Conservation (phyloP, 1,140 invertebrate species). For the Ostrea edulis region DNA sequence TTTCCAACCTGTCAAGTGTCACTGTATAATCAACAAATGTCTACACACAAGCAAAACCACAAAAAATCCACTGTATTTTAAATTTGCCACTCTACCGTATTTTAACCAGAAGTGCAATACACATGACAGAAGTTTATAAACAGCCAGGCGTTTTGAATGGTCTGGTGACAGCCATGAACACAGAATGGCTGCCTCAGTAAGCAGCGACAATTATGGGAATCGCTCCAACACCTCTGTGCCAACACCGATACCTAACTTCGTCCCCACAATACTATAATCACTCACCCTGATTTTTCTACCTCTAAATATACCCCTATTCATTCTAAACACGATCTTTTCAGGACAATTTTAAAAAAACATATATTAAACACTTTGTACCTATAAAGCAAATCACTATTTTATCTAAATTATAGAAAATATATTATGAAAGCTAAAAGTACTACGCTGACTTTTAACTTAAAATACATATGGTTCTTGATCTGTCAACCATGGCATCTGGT, state of each 20-base stretch:
- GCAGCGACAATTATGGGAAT: background rate
- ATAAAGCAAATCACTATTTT: too few relatives aligned
- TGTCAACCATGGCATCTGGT: too few relatives aligned
- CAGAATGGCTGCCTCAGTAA: background rate
- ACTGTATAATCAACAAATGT: background rate
- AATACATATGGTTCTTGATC: too few relatives aligned
- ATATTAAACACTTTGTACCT: too few relatives aligned
- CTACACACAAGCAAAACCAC: background rate
- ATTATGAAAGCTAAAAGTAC: too few relatives aligned
- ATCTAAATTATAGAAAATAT: too few relatives aligned
- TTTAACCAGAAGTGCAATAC: background rate
- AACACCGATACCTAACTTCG: background rate
- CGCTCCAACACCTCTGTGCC: background rate
- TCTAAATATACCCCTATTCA: background rate
- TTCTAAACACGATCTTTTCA: too few relatives aligned
- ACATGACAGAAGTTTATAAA: background rate
- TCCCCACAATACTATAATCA: background rate
- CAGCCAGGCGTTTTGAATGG: background rate
- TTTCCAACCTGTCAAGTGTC: background rate
- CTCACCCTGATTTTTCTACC: background rate
- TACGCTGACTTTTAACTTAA: too few relatives aligned
- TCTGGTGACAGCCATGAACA: background rate
- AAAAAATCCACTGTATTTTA: background rate
- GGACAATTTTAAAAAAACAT: too few relatives aligned
- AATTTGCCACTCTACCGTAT: background rate